Percentiles rank a stretch among this genome's conserved stretches.
Conservation (phyloP, 2,797 vertebrate species). For the Hippoglossus hippoglossus region DNA sequence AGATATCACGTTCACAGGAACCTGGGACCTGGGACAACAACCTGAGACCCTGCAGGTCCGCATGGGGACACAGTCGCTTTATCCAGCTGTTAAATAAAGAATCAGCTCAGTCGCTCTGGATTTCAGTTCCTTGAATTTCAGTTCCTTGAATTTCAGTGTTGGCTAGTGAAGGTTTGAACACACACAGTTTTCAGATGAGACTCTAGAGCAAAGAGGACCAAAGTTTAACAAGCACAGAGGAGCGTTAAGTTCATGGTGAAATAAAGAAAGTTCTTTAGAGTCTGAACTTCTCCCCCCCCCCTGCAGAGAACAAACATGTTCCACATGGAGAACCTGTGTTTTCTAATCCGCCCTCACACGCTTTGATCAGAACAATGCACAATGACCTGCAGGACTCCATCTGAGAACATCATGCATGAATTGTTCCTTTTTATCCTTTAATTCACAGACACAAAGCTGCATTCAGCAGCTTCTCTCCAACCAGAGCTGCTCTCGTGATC, state of each 20-base stretch:
- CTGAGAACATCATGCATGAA: conserved; percentile 49
- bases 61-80: too few species aligned
- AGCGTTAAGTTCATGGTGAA: neutral
- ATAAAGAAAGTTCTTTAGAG: too few species aligned
- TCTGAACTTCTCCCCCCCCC: neutral
- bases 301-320: conserved; percentile 40
- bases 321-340: conserved; percentile 37
- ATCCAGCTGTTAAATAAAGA: too few species aligned
- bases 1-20: too few species aligned
- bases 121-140: too few species aligned
- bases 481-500: too few species aligned
- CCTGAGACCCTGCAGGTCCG: too few species aligned
- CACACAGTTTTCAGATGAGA: neutral
- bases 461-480: too few species aligned
- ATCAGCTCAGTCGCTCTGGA: too few species aligned
- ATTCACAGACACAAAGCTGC: conserved; percentile 54
- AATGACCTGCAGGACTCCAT: conserved; percentile 50
- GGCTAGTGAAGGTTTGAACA: neutral
- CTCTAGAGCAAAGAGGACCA: neutral
- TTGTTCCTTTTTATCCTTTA: conserved; percentile 51
- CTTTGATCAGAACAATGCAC: conserved; percentile 73
- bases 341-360: conserved; percentile 57
- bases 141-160: too few species aligned
- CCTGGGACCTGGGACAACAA: too few species aligned
- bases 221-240: neutral